Evolutionary conservation across 1,140 invertebrate genomes (phyloP).

Genomic region (Calosoma granatense): DNA sequence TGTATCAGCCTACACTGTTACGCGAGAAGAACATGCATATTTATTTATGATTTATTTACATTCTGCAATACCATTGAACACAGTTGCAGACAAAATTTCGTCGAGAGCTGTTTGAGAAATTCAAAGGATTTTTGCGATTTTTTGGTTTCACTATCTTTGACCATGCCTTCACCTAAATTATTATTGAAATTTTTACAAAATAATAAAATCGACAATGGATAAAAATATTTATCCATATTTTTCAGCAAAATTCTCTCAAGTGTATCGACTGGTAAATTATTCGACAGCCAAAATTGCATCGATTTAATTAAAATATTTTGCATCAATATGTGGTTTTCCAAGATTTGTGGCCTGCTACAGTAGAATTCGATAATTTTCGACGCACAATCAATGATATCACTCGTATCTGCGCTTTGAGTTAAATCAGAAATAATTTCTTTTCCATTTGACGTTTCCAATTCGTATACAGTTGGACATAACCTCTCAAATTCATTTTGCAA

Average conservation of each 20-base stretch:
- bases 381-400: slow-evolving; percentile 24
- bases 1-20: too few relatives aligned
- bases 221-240: slow-evolving; percentile 38
- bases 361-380: slow-evolving; percentile 30
- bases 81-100: slow-evolving; percentile 34
- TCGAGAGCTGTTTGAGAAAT: slow-evolving; percentile 33
- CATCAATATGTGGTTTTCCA: slow-evolving; percentile 34
- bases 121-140: slow-evolving; percentile 26
- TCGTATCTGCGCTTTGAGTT: slow-evolving; percentile 15
- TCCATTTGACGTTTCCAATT: neutral
- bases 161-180: slow-evolving; percentile 25
- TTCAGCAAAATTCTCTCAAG: slow-evolving; percentile 35
- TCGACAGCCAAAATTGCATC: slow-evolving; percentile 37
- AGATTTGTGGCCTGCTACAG: slow-evolving; percentile 28
- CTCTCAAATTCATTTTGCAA: neutral
- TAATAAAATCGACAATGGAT: slow-evolving; percentile 36
- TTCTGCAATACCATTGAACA: slow-evolving; percentile 35
- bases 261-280: slow-evolving; percentile 32
- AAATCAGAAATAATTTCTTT: neutral
- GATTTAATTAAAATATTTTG: slow-evolving; percentile 33
- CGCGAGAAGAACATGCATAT: too few relatives aligned
- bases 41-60: slow-evolving; percentile 31
- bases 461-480: neutral
- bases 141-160: slow-evolving; percentile 19
- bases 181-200: slow-evolving; percentile 36